A percentile compares a stretch with the other conserved stretches of the same genome.
phyloP scores from a whole-genome alignment of 2,797 vertebrate genomes.

The Oreochromis grahami region DNA sequence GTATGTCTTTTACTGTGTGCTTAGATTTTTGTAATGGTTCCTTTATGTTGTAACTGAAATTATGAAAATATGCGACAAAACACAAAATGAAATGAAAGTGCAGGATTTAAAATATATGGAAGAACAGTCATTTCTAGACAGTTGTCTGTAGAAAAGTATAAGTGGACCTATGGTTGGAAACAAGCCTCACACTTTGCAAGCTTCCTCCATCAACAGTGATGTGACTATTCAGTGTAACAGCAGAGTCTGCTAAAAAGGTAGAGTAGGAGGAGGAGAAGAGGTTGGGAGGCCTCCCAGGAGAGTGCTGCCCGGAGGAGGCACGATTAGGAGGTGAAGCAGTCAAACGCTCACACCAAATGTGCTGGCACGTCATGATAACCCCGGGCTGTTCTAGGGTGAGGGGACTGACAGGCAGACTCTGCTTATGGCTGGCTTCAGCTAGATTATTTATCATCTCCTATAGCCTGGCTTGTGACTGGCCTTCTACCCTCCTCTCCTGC shows the following conservation, averaged over 20 bases:
- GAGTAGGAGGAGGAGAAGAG: constrained; percentile 42
- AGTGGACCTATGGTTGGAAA: neutral
- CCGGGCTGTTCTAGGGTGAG: constrained; percentile 78
- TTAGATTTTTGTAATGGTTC: neutral
- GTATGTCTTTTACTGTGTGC: neutral
- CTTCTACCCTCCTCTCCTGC: constrained; percentile 55
- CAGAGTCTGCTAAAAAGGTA: constrained; percentile 22
- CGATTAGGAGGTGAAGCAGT: constrained; percentile 84
- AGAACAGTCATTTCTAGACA: neutral
- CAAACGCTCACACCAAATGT: constrained; percentile 80
- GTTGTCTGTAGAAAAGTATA: neutral
- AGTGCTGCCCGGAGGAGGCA: constrained; percentile 77
- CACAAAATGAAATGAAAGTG: neutral
- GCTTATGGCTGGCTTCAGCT: constrained; percentile 80
- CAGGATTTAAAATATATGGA: neutral
- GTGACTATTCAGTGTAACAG: constrained; percentile 20
- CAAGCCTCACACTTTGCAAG: constrained; percentile 3
- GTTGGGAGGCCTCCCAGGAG: constrained; percentile 67
- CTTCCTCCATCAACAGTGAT: constrained; percentile 11
- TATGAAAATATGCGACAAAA: neutral
- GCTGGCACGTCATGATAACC: constrained; percentile 83
- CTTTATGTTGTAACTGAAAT: neutral
- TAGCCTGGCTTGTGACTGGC: constrained; percentile 69
- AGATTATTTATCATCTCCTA: constrained; percentile 84
- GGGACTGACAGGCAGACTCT: constrained; percentile 83